Evolutionary conservation across 2,888 invertebrate species (phyloP).

Genomic region (Amphiduros pacificus): DNA sequence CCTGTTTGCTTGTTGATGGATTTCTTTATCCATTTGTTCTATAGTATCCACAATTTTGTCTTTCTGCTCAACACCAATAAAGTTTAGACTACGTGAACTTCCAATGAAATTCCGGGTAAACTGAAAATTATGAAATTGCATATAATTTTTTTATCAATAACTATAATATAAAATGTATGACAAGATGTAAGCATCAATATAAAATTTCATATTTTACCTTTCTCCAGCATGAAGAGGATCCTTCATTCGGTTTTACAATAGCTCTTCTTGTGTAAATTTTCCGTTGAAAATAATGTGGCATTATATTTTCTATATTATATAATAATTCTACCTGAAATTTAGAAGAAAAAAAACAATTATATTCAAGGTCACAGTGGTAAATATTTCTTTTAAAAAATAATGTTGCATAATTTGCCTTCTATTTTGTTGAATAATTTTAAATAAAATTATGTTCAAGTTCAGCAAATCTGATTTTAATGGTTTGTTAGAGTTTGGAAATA

Average conservation of each 20-base stretch:
- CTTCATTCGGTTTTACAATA: slow-evolving; percentile 33
- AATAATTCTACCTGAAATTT: slow-evolving; percentile 32
- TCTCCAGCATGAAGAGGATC: slow-evolving; percentile 11
- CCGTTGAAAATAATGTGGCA: slow-evolving; percentile 33
- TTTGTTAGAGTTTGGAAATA: background rate
- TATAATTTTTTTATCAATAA: too few species aligned
- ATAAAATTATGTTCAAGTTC: background rate
- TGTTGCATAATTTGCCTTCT: background rate
- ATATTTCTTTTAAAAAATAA: too few species aligned
- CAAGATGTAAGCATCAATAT: too few species aligned
- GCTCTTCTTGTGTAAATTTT: slow-evolving; percentile 26
- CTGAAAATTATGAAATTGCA: too few species aligned
- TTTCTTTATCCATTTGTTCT: slow-evolving; percentile 25
- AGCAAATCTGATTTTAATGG: too few species aligned
- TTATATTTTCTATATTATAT: slow-evolving; percentile 34
- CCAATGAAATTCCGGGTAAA: slow-evolving; percentile 25
- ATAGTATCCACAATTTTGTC: slow-evolving; percentile 25
- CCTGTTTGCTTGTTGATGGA: slow-evolving; percentile 26
- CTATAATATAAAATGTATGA: too few species aligned
- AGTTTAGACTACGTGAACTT: slow-evolving; percentile 28
- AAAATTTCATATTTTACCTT: too few species aligned
- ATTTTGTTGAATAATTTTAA: background rate
- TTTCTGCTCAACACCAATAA: slow-evolving; percentile 29
- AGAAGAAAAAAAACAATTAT: background rate
- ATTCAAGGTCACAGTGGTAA: too few species aligned